Evolutionary conservation across 1,140 invertebrate genomes (phyloP).

Genomic region (Sinella curviseta): DNA sequence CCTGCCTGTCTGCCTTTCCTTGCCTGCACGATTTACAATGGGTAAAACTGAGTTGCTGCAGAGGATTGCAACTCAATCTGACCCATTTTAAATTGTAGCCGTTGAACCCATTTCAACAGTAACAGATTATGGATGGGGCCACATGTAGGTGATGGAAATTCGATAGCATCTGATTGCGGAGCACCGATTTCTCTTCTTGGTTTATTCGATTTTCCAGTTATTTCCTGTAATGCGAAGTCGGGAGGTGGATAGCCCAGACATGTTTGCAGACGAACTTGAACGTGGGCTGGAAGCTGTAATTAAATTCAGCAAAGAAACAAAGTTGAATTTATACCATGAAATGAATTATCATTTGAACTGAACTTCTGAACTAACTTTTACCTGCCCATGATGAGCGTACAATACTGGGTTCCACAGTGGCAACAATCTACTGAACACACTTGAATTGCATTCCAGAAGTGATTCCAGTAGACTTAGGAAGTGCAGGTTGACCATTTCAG

Average conservation of each 20-base stretch:
- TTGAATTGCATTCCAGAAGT: constrained; percentile 90
- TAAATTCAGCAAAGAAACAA: constrained; percentile 44
- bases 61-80: constrained; percentile 96
- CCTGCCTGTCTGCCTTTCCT: too few relatives aligned
- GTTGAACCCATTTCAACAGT: constrained; percentile 83
- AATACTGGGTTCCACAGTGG: constrained; percentile 89
- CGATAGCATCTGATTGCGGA: constrained; percentile 26
- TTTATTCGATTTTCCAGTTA: background rate
- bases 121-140: constrained; percentile 48
- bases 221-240: constrained; percentile 3
- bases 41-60: constrained; percentile 82
- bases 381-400: constrained; percentile 80
- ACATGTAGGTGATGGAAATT: constrained; percentile 43
- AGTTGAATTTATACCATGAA: background rate
- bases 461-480: constrained; percentile 94
- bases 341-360: background rate
- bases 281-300: constrained; percentile 82
- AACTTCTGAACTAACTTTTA: constrained; percentile 54
- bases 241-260: constrained; percentile 75
- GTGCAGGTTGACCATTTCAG: constrained; percentile 96
- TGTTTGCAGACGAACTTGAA: constrained; percentile 84
- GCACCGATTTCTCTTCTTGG: background rate
- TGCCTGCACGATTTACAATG: too few relatives aligned
- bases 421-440: constrained; percentile 80
- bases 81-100: constrained; percentile 95